phyloP scores from a whole-genome alignment of 2,113 vertebrate genomes.

The Macrotis lagotis region DNA sequence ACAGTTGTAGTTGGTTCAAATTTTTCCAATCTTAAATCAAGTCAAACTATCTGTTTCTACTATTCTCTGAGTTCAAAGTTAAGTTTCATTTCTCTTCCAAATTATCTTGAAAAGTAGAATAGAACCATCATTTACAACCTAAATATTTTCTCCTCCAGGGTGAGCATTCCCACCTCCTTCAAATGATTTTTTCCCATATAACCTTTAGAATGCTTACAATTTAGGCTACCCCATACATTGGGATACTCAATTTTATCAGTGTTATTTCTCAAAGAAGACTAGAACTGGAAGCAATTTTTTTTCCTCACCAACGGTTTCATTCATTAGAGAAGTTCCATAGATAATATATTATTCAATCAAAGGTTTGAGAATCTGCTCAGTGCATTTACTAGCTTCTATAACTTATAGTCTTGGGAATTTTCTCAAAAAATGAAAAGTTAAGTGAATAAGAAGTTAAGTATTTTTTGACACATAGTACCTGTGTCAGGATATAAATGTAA shows the following conservation, averaged over 20 bases:
- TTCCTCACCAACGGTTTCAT: neutral
- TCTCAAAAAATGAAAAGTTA: too few species aligned
- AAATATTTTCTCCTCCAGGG: accelerated
- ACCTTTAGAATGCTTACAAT: neutral
- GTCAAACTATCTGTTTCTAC: neutral
- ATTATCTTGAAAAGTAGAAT: neutral
- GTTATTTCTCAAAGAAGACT: neutral
- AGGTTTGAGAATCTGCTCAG: neutral
- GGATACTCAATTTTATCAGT: neutral
- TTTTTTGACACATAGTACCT: too few species aligned
- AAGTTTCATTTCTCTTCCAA: neutral
- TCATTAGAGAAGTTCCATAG: neutral
- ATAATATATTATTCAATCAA: neutral
- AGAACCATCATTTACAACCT: neutral
- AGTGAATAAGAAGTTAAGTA: too few species aligned
- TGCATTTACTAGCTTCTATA: neutral
- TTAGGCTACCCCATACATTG: neutral
- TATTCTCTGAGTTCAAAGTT: neutral
- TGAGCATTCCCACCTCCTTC: neutral
- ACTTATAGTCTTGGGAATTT: too few species aligned
- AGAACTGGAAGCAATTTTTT: neutral
- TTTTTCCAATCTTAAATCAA: neutral
- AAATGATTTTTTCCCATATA: neutral
- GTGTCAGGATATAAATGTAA: neutral
- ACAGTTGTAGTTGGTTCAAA: neutral